phyloP scores from a whole-genome alignment of 23 tunicate genomes.

The Clavelina lepadiformis region DNA sequence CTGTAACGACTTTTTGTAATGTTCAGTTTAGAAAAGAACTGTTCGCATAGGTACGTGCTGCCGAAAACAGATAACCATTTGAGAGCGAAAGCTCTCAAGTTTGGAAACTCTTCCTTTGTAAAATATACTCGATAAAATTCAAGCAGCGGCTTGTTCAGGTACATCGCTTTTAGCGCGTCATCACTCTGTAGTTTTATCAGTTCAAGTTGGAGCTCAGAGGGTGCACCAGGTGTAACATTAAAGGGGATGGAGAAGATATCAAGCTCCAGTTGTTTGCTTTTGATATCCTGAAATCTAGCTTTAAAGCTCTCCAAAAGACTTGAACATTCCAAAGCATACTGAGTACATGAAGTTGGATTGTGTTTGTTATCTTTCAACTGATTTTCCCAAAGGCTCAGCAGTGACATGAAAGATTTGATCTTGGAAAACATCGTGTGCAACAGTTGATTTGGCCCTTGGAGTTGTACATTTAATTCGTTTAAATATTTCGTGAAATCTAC shows the following conservation, averaged over 20 bases:
- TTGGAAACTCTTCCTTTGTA: constrained; percentile 46
- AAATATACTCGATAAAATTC: constrained; percentile 45
- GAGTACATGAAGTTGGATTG: constrained; percentile 44
- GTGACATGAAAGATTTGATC: constrained; percentile 38
- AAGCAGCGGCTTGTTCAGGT: constrained; percentile 37
- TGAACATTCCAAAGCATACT: constrained; percentile 55
- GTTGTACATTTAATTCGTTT: constrained; percentile 27
- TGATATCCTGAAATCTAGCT: constrained; percentile 58
- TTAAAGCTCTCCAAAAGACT: constrained; percentile 44
- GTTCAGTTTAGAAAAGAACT: constrained; percentile 42
- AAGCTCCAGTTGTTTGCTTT: constrained; percentile 59
- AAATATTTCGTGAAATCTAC: constrained; percentile 48
- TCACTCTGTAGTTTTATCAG: constrained; percentile 19
- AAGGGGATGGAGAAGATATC: constrained; percentile 53
- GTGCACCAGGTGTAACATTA: constrained; percentile 42
- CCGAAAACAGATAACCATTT: constrained; percentile 31
- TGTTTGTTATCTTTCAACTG: constrained; percentile 49
- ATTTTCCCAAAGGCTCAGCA: constrained; percentile 43
- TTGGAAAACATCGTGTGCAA: constrained; percentile 51
- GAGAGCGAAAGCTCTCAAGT: constrained; percentile 45
- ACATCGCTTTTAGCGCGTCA: constrained; percentile 28
- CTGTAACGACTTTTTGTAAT: constrained; percentile 33
- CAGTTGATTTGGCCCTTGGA: constrained; percentile 58
- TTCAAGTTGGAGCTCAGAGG: constrained; percentile 31
- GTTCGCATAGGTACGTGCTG: constrained; percentile 36